phyloP scores from a whole-genome alignment of 1,140 invertebrate genomes.

The Orchestia grillus region DNA sequence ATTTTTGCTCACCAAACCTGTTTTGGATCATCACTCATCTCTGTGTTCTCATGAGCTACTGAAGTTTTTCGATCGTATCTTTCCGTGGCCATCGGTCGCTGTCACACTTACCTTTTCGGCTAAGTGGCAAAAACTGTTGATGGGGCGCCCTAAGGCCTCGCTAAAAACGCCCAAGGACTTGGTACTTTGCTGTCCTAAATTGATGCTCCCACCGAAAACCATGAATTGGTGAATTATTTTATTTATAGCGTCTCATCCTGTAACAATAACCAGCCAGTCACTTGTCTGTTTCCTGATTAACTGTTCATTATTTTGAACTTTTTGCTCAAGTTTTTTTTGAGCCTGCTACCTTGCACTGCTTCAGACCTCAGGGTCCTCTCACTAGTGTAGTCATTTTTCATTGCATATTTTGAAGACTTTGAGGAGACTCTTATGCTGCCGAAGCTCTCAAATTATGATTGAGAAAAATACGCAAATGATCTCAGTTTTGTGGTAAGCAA shows the following conservation, averaged over 20 bases:
- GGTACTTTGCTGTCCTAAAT: not conserved
- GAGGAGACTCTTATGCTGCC: not conserved
- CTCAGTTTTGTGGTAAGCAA: not conserved
- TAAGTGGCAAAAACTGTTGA: not conserved
- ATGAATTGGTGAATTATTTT: not conserved
- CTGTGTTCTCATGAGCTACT: not conserved
- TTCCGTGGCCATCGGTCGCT: not conserved
- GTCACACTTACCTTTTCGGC: not conserved
- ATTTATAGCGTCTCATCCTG: not conserved
- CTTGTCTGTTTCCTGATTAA: too few species aligned
- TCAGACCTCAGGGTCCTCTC: too few species aligned
- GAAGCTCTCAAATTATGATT: not conserved
- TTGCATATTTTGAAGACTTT: not conserved
- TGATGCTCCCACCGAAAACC: not conserved
- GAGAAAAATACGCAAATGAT: not conserved
- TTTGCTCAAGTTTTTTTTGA: too few species aligned
- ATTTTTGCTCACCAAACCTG: too few species aligned
- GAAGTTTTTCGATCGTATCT: not conserved
- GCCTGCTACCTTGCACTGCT: too few species aligned
- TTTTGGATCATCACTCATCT: not conserved
- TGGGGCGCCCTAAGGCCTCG: not conserved
- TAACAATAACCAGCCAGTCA: not conserved
- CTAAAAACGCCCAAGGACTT: not conserved
- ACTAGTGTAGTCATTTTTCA: not conserved
- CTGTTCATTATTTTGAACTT: too few species aligned